Base-by-base conservation (phyloP, 1,140 invertebrate species). In the Pentalonia nigronervosa region DNA sequence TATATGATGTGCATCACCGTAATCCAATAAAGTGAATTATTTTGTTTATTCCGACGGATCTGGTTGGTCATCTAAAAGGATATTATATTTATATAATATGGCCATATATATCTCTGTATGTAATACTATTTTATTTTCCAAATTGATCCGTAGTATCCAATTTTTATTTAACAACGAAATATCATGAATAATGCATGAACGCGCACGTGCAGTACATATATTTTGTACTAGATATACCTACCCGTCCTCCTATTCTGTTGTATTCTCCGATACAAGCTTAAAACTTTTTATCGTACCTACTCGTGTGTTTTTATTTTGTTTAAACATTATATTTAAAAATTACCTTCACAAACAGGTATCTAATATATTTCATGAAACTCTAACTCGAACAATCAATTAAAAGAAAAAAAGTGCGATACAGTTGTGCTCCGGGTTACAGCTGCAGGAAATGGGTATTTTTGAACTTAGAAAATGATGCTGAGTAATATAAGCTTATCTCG, bases 151-250 rank as follows among this genome's bases (percentile, higher is more conserved):
- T 76, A 34, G 60, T 7, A 76, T 76, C 60, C 60, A 76, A 76
- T 76, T 76, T 76, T 76, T 76, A 76, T 76, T 76, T 76, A 76
- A 76, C n/a, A 76, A 76, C 60, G 14, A 76, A 76, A 76, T 76
- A 76, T 17, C 60, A 34, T 76, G 60, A 76, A 76, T 76, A 76
- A 76, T 76, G 30, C 60, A 76, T 76, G 30, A 76, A 34, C 50
- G n/a, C 30, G 30, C n/a, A 14, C 14, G 30, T n/a, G 30, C n/a
- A 60, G 8, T 67, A 76, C n/a, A 20, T 60, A 60, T 76, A 53
- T 53, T 53, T 53, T 21, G 50, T 53, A 53, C 7, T 48, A 48
- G 25, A 11, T 76, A 17, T 76, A 34, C n/a, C 14, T 76, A 76
- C n/a, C 30, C 11, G 11, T 6, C 60, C 60, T 4, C 1, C 4